Evolutionary conservation across 2,797 vertebrate species (phyloP).

Genomic region (Cossypha niveicapilla): DNA sequence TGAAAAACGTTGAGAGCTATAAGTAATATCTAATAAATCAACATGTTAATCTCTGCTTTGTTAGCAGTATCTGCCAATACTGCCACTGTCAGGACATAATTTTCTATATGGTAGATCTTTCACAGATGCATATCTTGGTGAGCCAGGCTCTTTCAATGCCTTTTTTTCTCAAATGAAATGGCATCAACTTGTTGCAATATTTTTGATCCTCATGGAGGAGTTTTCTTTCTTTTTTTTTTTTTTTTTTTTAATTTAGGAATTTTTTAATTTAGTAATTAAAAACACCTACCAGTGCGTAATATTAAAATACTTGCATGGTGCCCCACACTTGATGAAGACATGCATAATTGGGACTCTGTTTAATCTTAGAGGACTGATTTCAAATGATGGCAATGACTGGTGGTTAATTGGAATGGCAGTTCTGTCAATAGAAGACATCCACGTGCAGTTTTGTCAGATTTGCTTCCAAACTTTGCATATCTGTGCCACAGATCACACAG

Average conservation of each 20-base stretch:
- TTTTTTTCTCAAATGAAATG: background rate
- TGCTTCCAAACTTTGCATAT: background rate
- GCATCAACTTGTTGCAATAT: background rate
- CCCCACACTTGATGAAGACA: background rate
- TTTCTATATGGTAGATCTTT: background rate
- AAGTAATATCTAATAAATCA: slow-evolving; percentile 23
- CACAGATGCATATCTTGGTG: background rate
- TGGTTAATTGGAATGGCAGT: background rate
- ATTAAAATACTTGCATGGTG: background rate
- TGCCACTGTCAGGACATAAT: background rate
- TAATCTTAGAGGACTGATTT: slow-evolving; percentile 10
- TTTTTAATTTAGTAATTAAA: background rate
- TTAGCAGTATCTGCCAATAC: background rate
- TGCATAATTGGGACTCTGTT: background rate
- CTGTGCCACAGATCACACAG: background rate
- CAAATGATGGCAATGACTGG: background rate
- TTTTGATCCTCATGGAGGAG: background rate
- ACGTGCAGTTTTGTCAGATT: background rate
- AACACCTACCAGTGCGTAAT: background rate
- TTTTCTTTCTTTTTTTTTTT: background rate
- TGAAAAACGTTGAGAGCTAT: background rate
- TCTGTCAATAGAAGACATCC: background rate
- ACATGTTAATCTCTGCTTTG: background rate
- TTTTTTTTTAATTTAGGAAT: background rate
- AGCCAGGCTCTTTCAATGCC: background rate